Conservation (phyloP, 2,888 invertebrate species). For the Autographa gamma region DNA sequence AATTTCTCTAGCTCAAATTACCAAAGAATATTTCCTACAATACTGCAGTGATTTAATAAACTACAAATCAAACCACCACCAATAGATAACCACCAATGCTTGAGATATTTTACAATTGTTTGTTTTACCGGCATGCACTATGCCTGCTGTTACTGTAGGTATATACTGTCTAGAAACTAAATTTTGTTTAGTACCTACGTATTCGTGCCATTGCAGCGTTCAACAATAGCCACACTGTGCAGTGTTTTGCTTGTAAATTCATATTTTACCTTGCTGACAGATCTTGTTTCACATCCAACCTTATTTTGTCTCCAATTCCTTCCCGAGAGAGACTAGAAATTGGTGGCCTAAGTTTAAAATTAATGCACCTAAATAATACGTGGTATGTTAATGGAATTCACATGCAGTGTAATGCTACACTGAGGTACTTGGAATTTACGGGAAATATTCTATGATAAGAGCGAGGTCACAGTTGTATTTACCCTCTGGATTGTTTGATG, state of each 20-base stretch:
- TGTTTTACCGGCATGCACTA: constrained; percentile 54
- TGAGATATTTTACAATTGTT: constrained; percentile 33
- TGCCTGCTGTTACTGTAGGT: constrained; percentile 43
- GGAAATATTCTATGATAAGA: constrained; percentile 45
- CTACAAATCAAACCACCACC: constrained; percentile 61
- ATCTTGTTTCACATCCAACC: constrained; percentile 86
- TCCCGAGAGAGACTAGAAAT: constrained; percentile 87
- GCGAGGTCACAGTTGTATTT: constrained; percentile 67
- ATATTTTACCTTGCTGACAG: constrained; percentile 85
- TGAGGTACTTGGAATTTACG: constrained; percentile 50
- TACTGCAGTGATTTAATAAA: constrained; percentile 46
- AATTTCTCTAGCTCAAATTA: constrained; percentile 30
- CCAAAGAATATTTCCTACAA: constrained; percentile 34
- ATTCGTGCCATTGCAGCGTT: constrained; percentile 62
- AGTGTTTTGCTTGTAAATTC: constrained; percentile 68
- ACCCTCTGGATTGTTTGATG: constrained; percentile 87
- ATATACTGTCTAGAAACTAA: constrained; percentile 50
- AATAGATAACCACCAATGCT: constrained; percentile 54
- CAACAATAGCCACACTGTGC: constrained; percentile 81
- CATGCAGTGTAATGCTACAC: constrained; percentile 70
- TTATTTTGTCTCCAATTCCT: constrained; percentile 88
- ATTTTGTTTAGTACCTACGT: constrained; percentile 50
- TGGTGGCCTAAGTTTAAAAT: constrained; percentile 81
- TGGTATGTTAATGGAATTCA: constrained; percentile 65
- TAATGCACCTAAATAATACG: constrained; percentile 72